Conservation (phyloP, 2,113 vertebrate species). For the Elanoides forficatus region DNA sequence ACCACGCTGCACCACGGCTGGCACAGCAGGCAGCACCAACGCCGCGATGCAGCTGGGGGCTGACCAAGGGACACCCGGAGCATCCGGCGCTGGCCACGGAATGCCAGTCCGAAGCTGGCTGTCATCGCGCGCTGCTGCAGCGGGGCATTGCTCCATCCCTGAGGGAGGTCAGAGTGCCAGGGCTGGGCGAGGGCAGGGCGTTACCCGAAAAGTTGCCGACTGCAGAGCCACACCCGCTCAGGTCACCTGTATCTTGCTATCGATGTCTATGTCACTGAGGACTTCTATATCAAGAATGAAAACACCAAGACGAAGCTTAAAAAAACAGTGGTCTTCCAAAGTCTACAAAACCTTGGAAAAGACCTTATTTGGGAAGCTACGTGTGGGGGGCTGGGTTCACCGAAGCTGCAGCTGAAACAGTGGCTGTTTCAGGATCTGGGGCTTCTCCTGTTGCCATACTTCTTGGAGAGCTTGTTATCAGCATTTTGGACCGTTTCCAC, state of each 20-base stretch:
- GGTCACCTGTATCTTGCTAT: accelerated
- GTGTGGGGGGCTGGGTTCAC: accelerated
- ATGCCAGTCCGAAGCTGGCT: accelerated
- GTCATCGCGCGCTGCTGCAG: accelerated
- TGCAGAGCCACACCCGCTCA: neutral
- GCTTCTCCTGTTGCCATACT: accelerated
- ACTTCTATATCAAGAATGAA: neutral
- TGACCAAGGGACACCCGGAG: neutral
- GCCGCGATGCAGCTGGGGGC: accelerated
- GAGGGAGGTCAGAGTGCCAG: neutral
- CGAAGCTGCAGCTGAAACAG: neutral
- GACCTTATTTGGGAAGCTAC: neutral
- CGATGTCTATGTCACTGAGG: accelerated
- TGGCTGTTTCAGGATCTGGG: accelerated
- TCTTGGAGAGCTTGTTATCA: neutral
- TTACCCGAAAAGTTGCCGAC: neutral
- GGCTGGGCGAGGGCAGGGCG: neutral
- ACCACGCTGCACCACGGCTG: neutral
- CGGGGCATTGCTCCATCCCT: accelerated
- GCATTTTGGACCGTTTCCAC: neutral
- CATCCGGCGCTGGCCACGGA: neutral
- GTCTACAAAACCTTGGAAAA: neutral
- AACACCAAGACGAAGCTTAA: neutral
- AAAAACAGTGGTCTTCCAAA: neutral
- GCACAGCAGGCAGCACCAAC: neutral